A percentile compares a stretch with the other conserved stretches of the same genome.
These are phyloP conservation scores for Nebria brevicollis DNA, from an alignment of 2,888 invertebrate genomes.

Conservation along the genomic window DNA sequence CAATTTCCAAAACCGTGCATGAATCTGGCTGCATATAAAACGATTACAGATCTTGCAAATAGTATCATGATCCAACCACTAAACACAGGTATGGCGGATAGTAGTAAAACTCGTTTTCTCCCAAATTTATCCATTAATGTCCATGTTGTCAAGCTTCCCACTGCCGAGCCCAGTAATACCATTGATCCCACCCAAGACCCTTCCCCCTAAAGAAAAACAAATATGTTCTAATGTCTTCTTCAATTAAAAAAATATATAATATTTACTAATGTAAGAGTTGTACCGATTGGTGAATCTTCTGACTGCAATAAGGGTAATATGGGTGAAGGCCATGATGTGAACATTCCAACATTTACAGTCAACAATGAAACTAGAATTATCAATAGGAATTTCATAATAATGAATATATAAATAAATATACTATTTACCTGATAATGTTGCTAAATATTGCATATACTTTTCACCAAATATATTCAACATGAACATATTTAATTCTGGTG, in stretches of 20 bases:
- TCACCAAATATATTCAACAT: slow-evolving; percentile 17
- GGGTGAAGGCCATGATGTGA: slow-evolving; percentile 68
- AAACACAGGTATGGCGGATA: slow-evolving; percentile 65
- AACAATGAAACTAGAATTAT: slow-evolving; percentile 31
- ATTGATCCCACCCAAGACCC: slow-evolving; percentile 70
- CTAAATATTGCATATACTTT: slow-evolving; percentile 43
- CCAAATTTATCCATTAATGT: slow-evolving; percentile 68
- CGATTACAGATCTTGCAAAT: slow-evolving; percentile 57
- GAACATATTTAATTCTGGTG: neutral
- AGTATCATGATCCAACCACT: slow-evolving; percentile 64
- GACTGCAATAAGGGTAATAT: slow-evolving; percentile 64
- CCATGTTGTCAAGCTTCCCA: slow-evolving; percentile 68
- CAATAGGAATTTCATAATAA: slow-evolving; percentile 10
- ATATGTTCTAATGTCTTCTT: too few relatives aligned
- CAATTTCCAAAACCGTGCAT: slow-evolving; percentile 77
- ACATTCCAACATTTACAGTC: slow-evolving; percentile 59
- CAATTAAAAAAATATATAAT: neutral
- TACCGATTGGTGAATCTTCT: slow-evolving; percentile 47
- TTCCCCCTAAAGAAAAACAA: slow-evolving; percentile 59
- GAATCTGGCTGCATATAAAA: slow-evolving; percentile 71
- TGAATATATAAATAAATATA: neutral
- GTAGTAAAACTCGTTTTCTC: slow-evolving; percentile 66
- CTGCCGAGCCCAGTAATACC: slow-evolving; percentile 67
- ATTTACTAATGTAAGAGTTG: slow-evolving; percentile 39
- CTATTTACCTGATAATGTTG: slow-evolving; percentile 40